Percentiles rank a stretch among this genome's conserved stretches.
These are phyloP conservation scores for Autographa gamma DNA, from an alignment of 2,888 invertebrate genomes.

Conservation along the genomic window DNA sequence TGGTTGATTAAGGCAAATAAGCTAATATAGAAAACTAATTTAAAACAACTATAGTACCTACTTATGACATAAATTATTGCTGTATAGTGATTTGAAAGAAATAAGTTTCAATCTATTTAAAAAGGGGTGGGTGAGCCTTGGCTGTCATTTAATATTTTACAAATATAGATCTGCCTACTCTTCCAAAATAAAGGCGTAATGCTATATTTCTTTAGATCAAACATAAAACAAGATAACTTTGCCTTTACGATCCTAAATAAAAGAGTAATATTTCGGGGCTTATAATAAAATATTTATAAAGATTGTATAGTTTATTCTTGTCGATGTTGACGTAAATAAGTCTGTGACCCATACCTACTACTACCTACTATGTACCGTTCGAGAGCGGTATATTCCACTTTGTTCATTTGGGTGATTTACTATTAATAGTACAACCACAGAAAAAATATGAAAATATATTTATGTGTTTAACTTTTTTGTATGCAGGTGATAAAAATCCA, in stretches of 20 bases:
- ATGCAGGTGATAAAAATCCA: too few species aligned
- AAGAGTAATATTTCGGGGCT: not conserved
- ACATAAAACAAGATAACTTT: conserved; percentile 4
- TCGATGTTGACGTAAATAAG: not conserved
- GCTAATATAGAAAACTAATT: not conserved
- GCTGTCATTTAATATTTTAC: not conserved
- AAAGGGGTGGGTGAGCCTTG: too few species aligned
- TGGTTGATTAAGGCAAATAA: not conserved
- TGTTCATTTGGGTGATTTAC: too few species aligned
- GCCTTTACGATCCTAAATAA: not conserved
- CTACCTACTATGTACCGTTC: too few species aligned
- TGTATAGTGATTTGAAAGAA: not conserved
- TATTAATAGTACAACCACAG: too few species aligned
- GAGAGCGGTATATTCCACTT: too few species aligned
- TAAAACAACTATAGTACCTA: not conserved
- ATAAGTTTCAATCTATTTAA: not conserved
- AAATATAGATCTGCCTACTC: not conserved
- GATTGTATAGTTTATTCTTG: not conserved
- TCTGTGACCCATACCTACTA: not conserved
- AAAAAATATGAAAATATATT: too few species aligned
- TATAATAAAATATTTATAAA: conserved; percentile 2
- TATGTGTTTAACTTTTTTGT: too few species aligned
- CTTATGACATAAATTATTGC: not conserved
- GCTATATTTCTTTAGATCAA: not conserved
- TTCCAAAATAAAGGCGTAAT: not conserved